These are phyloP conservation scores for Polyodon spathula DNA, from an alignment of 2,113 vertebrate species.

Conservation along the genomic window DNA sequence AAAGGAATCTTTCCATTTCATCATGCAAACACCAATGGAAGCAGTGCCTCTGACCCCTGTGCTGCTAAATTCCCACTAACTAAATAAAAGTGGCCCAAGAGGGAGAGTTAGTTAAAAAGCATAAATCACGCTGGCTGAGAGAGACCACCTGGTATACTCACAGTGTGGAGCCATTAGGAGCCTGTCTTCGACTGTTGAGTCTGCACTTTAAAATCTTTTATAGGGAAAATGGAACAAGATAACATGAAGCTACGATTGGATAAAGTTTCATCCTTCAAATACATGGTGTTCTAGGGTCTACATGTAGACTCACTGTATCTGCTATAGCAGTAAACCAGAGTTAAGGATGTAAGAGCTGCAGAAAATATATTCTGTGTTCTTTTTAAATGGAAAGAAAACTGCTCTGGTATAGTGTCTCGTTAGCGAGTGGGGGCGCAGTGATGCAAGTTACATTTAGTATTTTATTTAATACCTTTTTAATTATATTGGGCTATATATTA, in stretches of 20 bases:
- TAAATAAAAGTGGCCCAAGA: slow-evolving; percentile 54
- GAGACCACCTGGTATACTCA: slow-evolving; percentile 49
- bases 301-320: neutral
- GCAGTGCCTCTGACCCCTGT: slow-evolving; percentile 46
- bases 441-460: too few species aligned
- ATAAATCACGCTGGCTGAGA: slow-evolving; percentile 50
- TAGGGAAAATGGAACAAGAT: slow-evolving; percentile 33
- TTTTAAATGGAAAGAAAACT: too few species aligned
- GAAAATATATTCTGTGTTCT: too few species aligned
- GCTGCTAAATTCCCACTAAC: slow-evolving; percentile 47
- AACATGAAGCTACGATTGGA: slow-evolving; percentile 5
- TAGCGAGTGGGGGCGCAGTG: too few species aligned
- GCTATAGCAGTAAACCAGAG: neutral
- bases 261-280: slow-evolving; percentile 3
- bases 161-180: slow-evolving; percentile 30
- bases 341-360: too few species aligned
- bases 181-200: slow-evolving; percentile 33
- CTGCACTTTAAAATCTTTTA: slow-evolving; percentile 31
- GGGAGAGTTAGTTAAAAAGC: slow-evolving; percentile 24
- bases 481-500: too few species aligned
- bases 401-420: too few species aligned
- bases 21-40: slow-evolving; percentile 48
- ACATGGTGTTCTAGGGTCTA: neutral
- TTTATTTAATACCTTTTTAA: too few species aligned
- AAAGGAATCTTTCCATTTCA: slow-evolving; percentile 43